Conservation (phyloP, 2,888 invertebrate species). For the Syrista parreyssii region DNA sequence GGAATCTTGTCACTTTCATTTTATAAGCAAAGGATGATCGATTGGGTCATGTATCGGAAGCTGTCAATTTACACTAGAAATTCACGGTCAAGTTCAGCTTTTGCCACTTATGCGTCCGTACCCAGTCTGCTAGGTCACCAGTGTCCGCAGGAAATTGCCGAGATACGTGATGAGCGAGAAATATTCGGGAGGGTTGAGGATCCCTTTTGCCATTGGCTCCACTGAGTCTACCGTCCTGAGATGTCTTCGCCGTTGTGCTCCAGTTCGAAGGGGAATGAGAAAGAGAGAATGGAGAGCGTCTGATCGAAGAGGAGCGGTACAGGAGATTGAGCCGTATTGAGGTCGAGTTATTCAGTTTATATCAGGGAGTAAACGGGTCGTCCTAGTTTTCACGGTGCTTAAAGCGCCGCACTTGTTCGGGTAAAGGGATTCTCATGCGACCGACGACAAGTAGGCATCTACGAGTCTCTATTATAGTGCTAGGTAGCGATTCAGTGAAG, state of each 20-base stretch:
- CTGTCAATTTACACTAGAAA: neutral
- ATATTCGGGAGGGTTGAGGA: neutral
- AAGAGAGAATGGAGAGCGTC: neutral
- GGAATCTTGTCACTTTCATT: neutral
- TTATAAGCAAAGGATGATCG: neutral
- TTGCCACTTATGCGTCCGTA: neutral
- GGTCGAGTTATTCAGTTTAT: constrained; percentile 6
- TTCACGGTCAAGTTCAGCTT: neutral
- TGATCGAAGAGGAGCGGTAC: neutral
- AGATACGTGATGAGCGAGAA: constrained; percentile 2
- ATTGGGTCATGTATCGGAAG: neutral
- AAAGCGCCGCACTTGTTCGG: neutral
- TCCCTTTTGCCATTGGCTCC: neutral
- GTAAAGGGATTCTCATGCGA: neutral
- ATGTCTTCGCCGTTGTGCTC: neutral
- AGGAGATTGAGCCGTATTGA: constrained; percentile 1
- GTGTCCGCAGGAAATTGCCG: neutral
- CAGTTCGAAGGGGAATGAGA: neutral
- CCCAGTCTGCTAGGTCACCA: neutral
- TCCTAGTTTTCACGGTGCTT: neutral
- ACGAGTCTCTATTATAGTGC: neutral
- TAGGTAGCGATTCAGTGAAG: neutral
- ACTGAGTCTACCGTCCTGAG: neutral
- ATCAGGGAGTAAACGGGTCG: neutral
- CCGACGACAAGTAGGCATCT: neutral